A percentile compares a stretch with the other conserved stretches of the same genome.
Evolutionary conservation across 2,797 vertebrate genomes (phyloP).

Genomic region (Hypotaenidia philippensis): DNA sequence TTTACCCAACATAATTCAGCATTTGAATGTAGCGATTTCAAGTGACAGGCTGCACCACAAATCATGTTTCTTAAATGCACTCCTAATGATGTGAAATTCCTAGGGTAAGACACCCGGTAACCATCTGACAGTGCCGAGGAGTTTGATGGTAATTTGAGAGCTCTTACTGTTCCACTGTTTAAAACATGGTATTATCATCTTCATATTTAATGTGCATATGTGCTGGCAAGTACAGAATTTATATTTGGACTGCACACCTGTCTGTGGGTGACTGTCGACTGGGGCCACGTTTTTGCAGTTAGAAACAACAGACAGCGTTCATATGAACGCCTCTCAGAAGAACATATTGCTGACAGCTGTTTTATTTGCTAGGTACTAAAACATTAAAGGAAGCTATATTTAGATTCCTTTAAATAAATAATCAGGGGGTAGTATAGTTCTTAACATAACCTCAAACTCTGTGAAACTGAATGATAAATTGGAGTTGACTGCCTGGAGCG

Average conservation of each 20-base stretch:
- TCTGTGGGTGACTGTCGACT: background rate
- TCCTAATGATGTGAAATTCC: slow-evolving; percentile 1
- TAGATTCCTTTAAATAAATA: slow-evolving; percentile 51
- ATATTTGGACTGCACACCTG: slow-evolving; percentile 59
- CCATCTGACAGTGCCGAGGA: slow-evolving; percentile 29
- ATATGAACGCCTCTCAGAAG: background rate
- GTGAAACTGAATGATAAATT: background rate
- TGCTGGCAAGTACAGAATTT: slow-evolving; percentile 2
- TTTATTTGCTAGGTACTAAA: slow-evolving; percentile 26
- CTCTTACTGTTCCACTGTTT: background rate
- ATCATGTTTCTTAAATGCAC: background rate
- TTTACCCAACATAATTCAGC: background rate
- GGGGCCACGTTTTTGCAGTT: slow-evolving; percentile 35
- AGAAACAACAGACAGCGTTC: slow-evolving; percentile 8
- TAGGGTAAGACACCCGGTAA: background rate
- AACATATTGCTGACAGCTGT: slow-evolving; percentile 70
- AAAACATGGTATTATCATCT: background rate
- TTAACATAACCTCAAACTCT: slow-evolving; percentile 34
- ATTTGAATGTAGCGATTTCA: background rate
- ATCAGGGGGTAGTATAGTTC: background rate
- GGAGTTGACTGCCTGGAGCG: background rate
- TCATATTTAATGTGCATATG: background rate
- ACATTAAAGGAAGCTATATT: slow-evolving; percentile 51
- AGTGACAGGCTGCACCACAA: background rate
- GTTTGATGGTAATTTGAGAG: slow-evolving; percentile 28